Base-by-base conservation (phyloP, 2,113 vertebrate species). In the Phylloscopus trochiloides region DNA sequence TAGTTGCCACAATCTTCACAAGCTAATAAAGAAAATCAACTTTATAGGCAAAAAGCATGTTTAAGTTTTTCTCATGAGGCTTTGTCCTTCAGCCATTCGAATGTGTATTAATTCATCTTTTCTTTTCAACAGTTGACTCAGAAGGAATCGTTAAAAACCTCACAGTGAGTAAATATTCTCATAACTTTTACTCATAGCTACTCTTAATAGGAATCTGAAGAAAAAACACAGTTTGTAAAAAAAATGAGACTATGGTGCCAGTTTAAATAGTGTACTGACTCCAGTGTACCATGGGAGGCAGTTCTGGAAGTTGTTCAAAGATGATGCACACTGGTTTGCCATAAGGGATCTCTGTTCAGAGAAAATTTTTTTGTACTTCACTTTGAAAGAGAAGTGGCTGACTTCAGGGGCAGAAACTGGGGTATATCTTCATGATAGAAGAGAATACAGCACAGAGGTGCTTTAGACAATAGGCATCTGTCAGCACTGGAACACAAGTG, bases 71-170 rank as follows among this genome's bases (percentile, higher is more conserved):
- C 10, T 83, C 1, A 19, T 19, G 58, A n/a, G 29, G 14, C 17
- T 85, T 80, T 50, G n/a, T 80, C 50, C 20, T 66, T 91, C 48
- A 70, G 21, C 38, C 14, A 2, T 82, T 92, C 7, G 4, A 43
- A 42, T 54, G 29, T 57, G 16, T 51, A 21, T 77, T 91, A 91
- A 88, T 79, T 71, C 9, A 55, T 86, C 67, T 89, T 71, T 84
- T 95, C 77, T 88, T 66, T 91, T 93, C 87, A 77, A 97, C 98
- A 99, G 99, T 99, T 97, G 97, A 99, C 98, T 99, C 99, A 77
- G 98, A 98, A 95, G 98, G 98, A 92, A 98, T 99, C 86, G 97
- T 99, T 94, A 98, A 98, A 97, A 99, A 98, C 82, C 98, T 99
- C 97, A 99, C 99, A 94, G 99, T 99, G 97, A 99, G 99, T 98